Conservation (phyloP, 2,113 vertebrate genomes). For the Myxocyprinus asiaticus region DNA sequence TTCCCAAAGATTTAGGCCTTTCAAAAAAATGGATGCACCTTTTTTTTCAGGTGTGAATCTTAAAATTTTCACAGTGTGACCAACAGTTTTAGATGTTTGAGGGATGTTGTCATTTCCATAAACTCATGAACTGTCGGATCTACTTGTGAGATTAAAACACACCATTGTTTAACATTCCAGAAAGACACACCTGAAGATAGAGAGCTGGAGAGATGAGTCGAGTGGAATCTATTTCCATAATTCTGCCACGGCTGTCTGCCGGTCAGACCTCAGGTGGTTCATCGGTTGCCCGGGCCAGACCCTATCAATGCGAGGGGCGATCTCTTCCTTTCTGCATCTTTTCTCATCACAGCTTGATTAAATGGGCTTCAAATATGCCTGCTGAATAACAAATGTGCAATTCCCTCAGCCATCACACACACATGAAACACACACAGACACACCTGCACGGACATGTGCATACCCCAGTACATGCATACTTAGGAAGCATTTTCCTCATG, state of each 20-base stretch:
- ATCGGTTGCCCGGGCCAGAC: conserved; percentile 51
- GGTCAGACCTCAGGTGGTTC: conserved; percentile 52
- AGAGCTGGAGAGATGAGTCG: conserved; percentile 44
- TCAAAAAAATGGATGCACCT: too few relatives aligned
- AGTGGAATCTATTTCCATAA: conserved; percentile 57
- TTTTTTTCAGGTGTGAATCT: too few relatives aligned
- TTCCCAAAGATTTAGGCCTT: too few relatives aligned
- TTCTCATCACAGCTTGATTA: conserved; percentile 58
- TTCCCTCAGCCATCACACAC: conserved; percentile 20
- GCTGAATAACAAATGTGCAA: conserved; percentile 52
- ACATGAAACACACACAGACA: not conserved
- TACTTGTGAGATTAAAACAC: conserved; percentile 50
- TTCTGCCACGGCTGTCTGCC: conserved; percentile 49
- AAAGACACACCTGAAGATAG: conserved; percentile 42
- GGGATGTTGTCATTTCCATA: conserved; percentile 7
- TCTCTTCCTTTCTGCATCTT: conserved; percentile 57
- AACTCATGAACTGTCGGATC: conserved; percentile 25
- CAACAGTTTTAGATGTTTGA: conserved; percentile 5
- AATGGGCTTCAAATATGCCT: conserved; percentile 55
- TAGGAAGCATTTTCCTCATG: too few relatives aligned
- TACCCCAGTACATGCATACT: too few relatives aligned
- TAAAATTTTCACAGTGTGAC: too few relatives aligned
- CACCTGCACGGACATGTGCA: too few relatives aligned
- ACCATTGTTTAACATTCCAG: conserved; percentile 53
- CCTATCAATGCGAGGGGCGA: conserved; percentile 56